Conservation (phyloP, 2,888 invertebrate species). For the Barypeithes pellucidus region DNA sequence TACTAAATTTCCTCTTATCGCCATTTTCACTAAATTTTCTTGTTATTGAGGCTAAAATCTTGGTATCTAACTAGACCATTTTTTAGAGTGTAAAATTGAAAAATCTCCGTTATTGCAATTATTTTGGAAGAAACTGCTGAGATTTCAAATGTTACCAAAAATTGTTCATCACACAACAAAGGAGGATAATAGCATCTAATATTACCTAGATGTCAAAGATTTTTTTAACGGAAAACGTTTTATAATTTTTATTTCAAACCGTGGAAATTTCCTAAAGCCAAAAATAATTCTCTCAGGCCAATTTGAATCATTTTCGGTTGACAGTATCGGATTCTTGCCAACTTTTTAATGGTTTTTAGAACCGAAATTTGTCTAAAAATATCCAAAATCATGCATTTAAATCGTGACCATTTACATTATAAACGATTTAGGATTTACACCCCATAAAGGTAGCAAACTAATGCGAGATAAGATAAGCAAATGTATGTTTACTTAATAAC, state of each 20-base stretch:
- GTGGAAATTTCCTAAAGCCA: background rate
- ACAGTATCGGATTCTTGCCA: background rate
- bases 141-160: too few relatives aligned
- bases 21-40: too few relatives aligned
- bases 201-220: too few relatives aligned
- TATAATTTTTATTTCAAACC: background rate
- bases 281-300: background rate
- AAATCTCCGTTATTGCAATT: too few relatives aligned
- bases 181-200: too few relatives aligned
- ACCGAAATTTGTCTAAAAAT: background rate
- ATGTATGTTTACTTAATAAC: background rate
- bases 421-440: background rate
- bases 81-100: too few relatives aligned
- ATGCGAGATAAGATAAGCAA: background rate
- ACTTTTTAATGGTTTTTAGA: slow-evolving; percentile 19
- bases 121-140: too few relatives aligned
- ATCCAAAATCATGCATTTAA: slow-evolving; percentile 5
- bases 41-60: too few relatives aligned
- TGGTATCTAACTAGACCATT: too few relatives aligned
- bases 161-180: too few relatives aligned
- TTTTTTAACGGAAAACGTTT: too few relatives aligned
- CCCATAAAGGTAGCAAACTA: background rate
- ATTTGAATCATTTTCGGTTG: slow-evolving; percentile 11
- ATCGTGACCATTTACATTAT: background rate
- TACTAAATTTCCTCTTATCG: too few relatives aligned